Evolutionary conservation across 2,113 vertebrate species (phyloP), one percentile per base, ranked within the genome.

Genomic region (Nerophis ophidion): DNA sequence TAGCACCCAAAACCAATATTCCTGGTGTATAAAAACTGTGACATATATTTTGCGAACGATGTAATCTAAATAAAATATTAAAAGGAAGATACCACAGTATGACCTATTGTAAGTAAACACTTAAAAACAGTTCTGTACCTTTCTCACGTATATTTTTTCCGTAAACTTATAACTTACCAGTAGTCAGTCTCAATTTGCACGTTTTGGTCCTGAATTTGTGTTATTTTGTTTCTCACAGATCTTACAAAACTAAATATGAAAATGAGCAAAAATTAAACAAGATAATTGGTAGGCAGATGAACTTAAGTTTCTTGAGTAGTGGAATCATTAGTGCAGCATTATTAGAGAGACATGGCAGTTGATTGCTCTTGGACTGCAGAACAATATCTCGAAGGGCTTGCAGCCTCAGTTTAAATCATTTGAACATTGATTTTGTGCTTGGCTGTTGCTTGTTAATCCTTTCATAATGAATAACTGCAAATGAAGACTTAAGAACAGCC

Each of bases 361-460:
- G 71, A 74, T 67, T 65, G 67, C 74, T 57, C 72, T 67, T 44
- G 51, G 68, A 56, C 63, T 71, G 62, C 53, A 63, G 61, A 80
- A 82, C 74, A 84, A 82, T 81, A 77, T 82, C 75, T 80, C 81
- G 82, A 79, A 80, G 81, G 49, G 75, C 76, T 65, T 69, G 67
- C 72, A 79, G 79, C 74, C 77, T 79, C 80, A 71, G 72, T 82
- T 81, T 84, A 84, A 85, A 84, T 87, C 83, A 85, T 85, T 87
- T 81, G 80, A 81, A 82, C 85, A 87, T 85, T 82, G 83, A 87
- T 87, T 87, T 85, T 85, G 76, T 84, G 77, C 74, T 78, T 65
- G 0, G 63, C 72, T 75, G 72, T 60, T 63, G 80, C 80, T 79
- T 84, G 78, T 81, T 84, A 84, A 84, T 85, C 80, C 82, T 84